Percentiles rank a stretch among this genome's conserved stretches.
These are phyloP conservation scores for Drosophila repleta DNA, from an alignment of 1,140 invertebrate genomes.

Conservation along the genomic window DNA sequence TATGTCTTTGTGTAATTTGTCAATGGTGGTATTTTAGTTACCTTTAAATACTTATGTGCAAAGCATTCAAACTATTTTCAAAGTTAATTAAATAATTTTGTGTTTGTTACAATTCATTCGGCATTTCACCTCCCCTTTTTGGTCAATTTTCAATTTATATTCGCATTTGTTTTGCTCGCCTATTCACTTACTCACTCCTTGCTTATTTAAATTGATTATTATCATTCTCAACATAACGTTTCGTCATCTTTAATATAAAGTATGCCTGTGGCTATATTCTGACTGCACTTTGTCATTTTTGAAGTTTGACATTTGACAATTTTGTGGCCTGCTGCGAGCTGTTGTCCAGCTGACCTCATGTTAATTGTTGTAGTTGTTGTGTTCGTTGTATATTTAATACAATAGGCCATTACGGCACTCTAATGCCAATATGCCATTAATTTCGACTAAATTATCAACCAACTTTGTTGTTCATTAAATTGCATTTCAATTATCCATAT, in stretches of 20 bases:
- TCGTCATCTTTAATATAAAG: slow-evolving; percentile 1
- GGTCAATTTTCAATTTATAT: too few relatives aligned
- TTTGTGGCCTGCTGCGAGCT: slow-evolving; percentile 27
- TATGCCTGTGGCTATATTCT: neutral
- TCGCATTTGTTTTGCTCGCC: too few relatives aligned
- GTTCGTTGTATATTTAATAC: slow-evolving; percentile 31
- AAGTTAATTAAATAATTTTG: too few relatives aligned
- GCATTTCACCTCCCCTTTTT: too few relatives aligned
- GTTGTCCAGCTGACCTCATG: slow-evolving; percentile 29
- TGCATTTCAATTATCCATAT: slow-evolving; percentile 61
- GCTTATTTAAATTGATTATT: too few relatives aligned
- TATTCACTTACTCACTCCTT: too few relatives aligned
- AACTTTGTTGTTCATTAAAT: slow-evolving; percentile 80
- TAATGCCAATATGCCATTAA: slow-evolving; percentile 61
- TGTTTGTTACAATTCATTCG: too few relatives aligned
- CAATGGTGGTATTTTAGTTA: too few relatives aligned
- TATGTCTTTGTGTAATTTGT: too few relatives aligned
- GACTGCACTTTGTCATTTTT: slow-evolving; percentile 11
- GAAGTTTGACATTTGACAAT: slow-evolving; percentile 31
- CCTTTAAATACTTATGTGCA: too few relatives aligned
- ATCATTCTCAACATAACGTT: neutral
- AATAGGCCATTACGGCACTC: slow-evolving; percentile 7
- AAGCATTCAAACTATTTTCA: too few relatives aligned
- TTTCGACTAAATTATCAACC: slow-evolving; percentile 68
- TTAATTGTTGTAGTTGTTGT: slow-evolving; percentile 3